Evolutionary conservation across 2,888 invertebrate species (phyloP), one percentile per base, ranked within the genome.

Genomic region (Adelphocoris suturalis): DNA sequence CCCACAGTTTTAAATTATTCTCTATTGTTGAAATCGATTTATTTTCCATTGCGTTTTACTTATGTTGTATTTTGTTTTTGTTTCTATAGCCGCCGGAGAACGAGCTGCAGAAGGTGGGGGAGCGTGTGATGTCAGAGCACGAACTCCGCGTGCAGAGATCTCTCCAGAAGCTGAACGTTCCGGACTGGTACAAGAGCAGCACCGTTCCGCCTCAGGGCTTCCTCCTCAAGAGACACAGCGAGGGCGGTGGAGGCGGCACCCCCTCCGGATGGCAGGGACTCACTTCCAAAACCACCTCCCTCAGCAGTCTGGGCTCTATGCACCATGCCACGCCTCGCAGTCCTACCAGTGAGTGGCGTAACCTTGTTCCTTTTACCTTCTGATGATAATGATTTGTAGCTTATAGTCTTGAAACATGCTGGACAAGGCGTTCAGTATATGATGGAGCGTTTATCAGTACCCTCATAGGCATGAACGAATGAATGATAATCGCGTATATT

Each of bases 121-220:
- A 91, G 90, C 95, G 97, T 91, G 96, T 96, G 93, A 96, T 98
- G 93, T 98, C 98, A 91, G 98, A 98, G 94, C 98, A 98, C 94
- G 98, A 99, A 94, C 95, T 98, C 92, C 96, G 98, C 92, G 97
- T 99, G 91, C 97, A 98, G 94, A 96, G 98, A 92, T 98, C 98
- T 87, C 94, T 99, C 93, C 98, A 98, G 94, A 97, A 97, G 93
- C 96, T 99, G 92, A 97, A 98, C 94, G 96, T 99, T 91, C 99
- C 99, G 91, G 98, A 98, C 93, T 99, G 99, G 99, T 98, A 96
- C 94, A 96, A 96, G 93, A 96, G 96, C 93, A 96, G 96, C 84
- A 95, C 96, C 91, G 95, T 96, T 86, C 96, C 97, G 37, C 95
- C 96, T 91, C 96, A 96, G 93, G 97, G 97, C 89, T 97, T 97